Conservation (phyloP, 2,113 vertebrate species). For the Datnioides undecimradiatus region DNA sequence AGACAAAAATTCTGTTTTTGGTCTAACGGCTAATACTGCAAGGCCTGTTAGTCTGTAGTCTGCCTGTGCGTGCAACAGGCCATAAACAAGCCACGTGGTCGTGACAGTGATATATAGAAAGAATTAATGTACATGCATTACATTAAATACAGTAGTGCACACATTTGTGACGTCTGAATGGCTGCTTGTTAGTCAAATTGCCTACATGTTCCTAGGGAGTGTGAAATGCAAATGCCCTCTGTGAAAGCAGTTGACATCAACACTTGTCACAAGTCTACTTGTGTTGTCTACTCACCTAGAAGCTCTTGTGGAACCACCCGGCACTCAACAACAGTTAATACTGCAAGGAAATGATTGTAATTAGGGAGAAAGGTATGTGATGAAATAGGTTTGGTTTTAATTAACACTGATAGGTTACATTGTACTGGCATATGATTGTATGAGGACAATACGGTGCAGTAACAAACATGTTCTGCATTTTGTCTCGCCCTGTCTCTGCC, state of each 20-base stretch:
- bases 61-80: not conserved
- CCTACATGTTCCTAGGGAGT: not conserved
- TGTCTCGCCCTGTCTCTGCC: not conserved
- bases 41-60: not conserved
- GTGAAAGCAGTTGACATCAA: not conserved
- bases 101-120: not conserved
- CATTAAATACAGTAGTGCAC: not conserved
- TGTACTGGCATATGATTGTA: conserved; percentile 10
- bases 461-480: not conserved
- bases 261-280: not conserved
- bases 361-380: not conserved
- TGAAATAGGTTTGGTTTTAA: not conserved
- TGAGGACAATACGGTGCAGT: not conserved
- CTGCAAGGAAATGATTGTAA: conserved; percentile 1
- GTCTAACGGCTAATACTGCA: not conserved
- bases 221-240: conserved; percentile 11
- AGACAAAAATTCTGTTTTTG: not conserved
- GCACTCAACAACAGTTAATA: not conserved
- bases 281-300: not conserved
- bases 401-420: not conserved
- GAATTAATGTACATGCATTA: not conserved
- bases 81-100: not conserved
- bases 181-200: not conserved
- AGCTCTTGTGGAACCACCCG: not conserved
- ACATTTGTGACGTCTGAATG: not conserved